phyloP scores from a whole-genome alignment of 2,113 vertebrate species.

The Ictalurus punctatus region DNA sequence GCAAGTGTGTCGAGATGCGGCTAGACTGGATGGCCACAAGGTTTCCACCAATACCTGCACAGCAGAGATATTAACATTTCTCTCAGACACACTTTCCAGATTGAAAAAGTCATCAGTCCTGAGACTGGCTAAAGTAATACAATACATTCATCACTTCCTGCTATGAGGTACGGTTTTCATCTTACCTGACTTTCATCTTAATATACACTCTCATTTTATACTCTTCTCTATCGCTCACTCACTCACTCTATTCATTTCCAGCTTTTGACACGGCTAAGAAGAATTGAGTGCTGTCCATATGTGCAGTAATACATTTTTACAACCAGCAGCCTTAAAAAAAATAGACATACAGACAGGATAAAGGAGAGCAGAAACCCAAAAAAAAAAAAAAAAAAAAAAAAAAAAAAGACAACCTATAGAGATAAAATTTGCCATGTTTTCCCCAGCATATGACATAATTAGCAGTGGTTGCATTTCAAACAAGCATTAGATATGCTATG shows the following conservation, averaged over 20 bases:
- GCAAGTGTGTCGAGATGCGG: slow-evolving; percentile 94
- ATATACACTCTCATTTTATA: slow-evolving; percentile 7
- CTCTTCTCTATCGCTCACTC: neutral
- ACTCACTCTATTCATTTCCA: neutral
- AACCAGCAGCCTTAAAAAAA: slow-evolving; percentile 5
- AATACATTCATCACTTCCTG: slow-evolving; percentile 1
- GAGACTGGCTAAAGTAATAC: neutral
- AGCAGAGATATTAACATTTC: neutral
- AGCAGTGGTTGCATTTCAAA: neutral
- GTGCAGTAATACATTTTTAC: slow-evolving; percentile 38
- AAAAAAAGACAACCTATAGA: neutral
- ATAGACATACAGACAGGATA: neutral
- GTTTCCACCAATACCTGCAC: slow-evolving; percentile 93
- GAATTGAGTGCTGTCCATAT: slow-evolving; percentile 37
- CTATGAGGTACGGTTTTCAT: slow-evolving; percentile 4
- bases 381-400: neutral
- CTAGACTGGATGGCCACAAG: slow-evolving; percentile 97
- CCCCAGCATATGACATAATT: neutral
- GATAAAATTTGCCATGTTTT: neutral
- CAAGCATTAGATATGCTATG: neutral
- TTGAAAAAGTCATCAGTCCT: slow-evolving; percentile 1
- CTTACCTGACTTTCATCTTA: neutral
- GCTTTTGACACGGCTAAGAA: neutral
- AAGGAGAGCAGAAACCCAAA: neutral
- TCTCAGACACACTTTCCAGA: neutral